Evolutionary conservation across 1,140 invertebrate genomes (phyloP).

Genomic region (Oreohelix idahoensis): DNA sequence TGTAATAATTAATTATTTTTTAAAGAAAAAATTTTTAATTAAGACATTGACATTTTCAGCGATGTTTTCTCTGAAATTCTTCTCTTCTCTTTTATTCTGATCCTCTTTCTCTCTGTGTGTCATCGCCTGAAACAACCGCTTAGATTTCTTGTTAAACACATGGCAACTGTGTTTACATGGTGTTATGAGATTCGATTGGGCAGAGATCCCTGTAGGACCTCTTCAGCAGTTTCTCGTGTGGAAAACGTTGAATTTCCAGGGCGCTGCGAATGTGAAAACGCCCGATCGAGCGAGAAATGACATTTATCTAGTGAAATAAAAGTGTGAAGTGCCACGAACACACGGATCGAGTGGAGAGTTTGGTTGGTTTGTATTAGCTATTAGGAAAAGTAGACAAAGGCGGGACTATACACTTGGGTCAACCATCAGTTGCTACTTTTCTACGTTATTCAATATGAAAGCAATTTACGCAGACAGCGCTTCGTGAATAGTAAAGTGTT

Average conservation of each 20-base stretch:
- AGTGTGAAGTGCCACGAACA: neutral
- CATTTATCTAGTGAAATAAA: neutral
- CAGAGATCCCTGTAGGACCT: neutral
- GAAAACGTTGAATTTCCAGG: neutral
- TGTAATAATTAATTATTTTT: no score
- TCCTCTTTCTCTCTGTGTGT: no score
- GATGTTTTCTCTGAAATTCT: no score
- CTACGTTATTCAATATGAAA: no score
- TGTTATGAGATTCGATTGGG: conserved; percentile 19
- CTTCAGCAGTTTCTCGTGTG: conserved; percentile 6
- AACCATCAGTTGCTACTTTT: no score
- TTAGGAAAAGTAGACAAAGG: neutral
- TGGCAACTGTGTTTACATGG: neutral
- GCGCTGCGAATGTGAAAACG: neutral
- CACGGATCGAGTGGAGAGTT: neutral
- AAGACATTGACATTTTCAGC: no score
- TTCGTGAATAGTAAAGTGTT: no score
- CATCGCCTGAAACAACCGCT: neutral
- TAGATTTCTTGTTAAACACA: neutral
- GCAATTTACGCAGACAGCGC: no score
- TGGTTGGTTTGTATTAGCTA: neutral
- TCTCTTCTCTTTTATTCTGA: no score
- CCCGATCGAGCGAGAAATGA: conserved; percentile 7
- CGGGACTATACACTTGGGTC: neutral
- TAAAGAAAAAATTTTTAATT: no score